Conservation (phyloP, 2,888 invertebrate genomes). For the Acanthoscelides obtectus region DNA sequence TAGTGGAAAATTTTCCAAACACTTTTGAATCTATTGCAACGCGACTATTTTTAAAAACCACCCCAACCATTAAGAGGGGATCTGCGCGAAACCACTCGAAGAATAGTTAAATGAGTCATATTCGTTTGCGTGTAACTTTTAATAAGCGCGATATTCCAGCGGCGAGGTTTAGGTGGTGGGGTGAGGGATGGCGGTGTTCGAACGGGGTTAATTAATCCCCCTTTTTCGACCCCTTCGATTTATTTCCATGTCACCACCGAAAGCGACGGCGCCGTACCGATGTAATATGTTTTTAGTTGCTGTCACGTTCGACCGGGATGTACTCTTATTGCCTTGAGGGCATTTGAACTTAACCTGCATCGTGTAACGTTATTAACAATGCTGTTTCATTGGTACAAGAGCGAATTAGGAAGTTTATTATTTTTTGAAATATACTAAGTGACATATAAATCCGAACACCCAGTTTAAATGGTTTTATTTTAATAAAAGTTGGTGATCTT, state of each 20-base stretch:
- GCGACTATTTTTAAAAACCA: neutral
- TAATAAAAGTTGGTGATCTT: too few relatives aligned
- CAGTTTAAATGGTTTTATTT: too few relatives aligned
- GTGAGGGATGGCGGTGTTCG: slow-evolving; percentile 10
- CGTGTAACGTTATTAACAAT: too few relatives aligned
- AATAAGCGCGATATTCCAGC: slow-evolving; percentile 33
- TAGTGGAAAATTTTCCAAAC: too few relatives aligned
- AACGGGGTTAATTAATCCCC: slow-evolving; percentile 47
- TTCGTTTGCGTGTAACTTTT: slow-evolving; percentile 43
- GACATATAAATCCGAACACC: too few relatives aligned
- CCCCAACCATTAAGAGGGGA: slow-evolving; percentile 5
- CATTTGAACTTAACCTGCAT: too few relatives aligned
- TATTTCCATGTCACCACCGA: slow-evolving; percentile 40
- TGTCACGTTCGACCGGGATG: neutral
- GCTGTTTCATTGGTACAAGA: too few relatives aligned
- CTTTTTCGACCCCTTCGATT: slow-evolving; percentile 24
- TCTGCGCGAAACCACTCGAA: slow-evolving; percentile 27
- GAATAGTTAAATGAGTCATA: slow-evolving; percentile 40
- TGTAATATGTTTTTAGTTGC: slow-evolving; percentile 5
- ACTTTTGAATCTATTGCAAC: neutral
- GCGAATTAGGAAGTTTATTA: too few relatives aligned
- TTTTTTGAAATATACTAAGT: too few relatives aligned
- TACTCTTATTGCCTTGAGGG: too few relatives aligned
- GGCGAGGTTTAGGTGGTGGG: slow-evolving; percentile 20
- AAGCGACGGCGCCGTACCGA: slow-evolving; percentile 5